A percentile compares a stretch with the other conserved stretches of the same genome.
phyloP scores from a whole-genome alignment of 2,888 invertebrate species.

The Pyralis farinalis region DNA sequence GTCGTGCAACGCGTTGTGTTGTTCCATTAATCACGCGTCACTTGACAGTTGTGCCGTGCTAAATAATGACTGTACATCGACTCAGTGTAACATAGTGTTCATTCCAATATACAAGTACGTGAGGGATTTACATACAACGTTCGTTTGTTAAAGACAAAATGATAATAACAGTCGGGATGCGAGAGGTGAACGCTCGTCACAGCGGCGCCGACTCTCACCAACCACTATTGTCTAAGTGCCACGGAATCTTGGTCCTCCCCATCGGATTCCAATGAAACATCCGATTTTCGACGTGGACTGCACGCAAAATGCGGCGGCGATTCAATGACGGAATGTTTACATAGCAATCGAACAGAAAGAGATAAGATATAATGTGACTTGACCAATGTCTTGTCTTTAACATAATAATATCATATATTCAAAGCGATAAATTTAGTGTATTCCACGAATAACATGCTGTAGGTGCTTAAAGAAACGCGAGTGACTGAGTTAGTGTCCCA shows the following conservation, averaged over 20 bases:
- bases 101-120: constrained; percentile 49
- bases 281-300: constrained; percentile 62
- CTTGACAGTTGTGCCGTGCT: constrained; percentile 67
- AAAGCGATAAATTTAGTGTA: too few relatives aligned
- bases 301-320: constrained; percentile 54
- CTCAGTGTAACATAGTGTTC: constrained; percentile 63
- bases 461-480: constrained; percentile 2
- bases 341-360: constrained; percentile 43
- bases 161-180: constrained; percentile 60
- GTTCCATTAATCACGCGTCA: constrained; percentile 66
- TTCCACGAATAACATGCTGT: neutral
- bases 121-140: constrained; percentile 35
- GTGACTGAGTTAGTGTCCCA: constrained; percentile 15
- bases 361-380: constrained; percentile 52
- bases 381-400: constrained; percentile 21
- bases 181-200: constrained; percentile 79
- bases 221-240: constrained; percentile 77
- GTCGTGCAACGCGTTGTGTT: constrained; percentile 41
- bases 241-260: constrained; percentile 79
- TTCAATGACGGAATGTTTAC: constrained; percentile 53
- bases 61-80: constrained; percentile 62
- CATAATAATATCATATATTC: too few relatives aligned
- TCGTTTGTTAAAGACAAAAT: constrained; percentile 33
- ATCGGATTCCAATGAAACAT: constrained; percentile 73
- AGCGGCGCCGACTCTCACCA: constrained; percentile 78